phyloP scores from a whole-genome alignment of 2,888 invertebrate species.

The Gnatocerus cornutus region DNA sequence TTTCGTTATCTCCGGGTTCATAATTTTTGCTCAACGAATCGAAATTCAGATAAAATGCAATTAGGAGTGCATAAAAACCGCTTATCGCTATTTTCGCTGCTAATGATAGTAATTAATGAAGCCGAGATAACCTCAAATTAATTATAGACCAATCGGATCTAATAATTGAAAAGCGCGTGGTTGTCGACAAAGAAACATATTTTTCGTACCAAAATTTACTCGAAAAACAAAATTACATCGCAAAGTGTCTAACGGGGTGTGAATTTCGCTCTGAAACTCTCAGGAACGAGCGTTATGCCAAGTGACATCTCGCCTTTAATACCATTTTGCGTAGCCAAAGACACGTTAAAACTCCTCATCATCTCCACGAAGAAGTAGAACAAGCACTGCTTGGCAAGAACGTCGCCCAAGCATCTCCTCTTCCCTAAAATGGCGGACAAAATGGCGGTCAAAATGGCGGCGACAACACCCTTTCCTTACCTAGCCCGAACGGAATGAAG shows the following conservation, averaged over 20 bases:
- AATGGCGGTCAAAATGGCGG: no score
- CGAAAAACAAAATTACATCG: background rate
- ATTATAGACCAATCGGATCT: no score
- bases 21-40: no score
- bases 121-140: no score
- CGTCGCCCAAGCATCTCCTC: conserved; percentile 4
- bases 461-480: conserved; percentile 58
- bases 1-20: no score
- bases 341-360: conserved; percentile 9
- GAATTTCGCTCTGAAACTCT: background rate
- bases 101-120: no score
- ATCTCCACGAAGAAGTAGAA: conserved; percentile 14
- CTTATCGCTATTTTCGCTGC: no score
- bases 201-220: background rate
- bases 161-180: no score
- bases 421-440: conserved; percentile 3
- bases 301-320: background rate
- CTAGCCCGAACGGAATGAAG: conserved; percentile 69
- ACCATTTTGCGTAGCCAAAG: background rate
- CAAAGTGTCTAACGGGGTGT: background rate
- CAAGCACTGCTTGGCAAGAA: conserved; percentile 1
- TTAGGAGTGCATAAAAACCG: no score
- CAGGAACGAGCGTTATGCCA: background rate
- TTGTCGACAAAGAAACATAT: no score
- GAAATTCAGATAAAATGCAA: no score